A percentile compares a stretch with the other conserved stretches of the same genome.
Evolutionary conservation across 2,113 vertebrate genomes (phyloP).

Genomic region (Ranitomeya variabilis): DNA sequence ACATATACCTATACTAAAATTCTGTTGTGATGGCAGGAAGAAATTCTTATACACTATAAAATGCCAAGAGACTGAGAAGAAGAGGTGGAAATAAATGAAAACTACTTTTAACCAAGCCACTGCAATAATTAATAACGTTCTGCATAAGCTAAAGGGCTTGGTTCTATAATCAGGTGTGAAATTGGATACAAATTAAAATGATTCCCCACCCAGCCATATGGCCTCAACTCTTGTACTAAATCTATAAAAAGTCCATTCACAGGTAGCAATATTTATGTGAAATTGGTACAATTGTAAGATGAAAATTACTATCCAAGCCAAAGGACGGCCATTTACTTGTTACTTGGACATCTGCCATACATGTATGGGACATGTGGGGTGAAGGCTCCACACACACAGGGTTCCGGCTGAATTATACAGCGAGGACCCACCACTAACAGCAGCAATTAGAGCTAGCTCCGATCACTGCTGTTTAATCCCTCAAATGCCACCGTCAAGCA

Average conservation of each 20-base stretch:
- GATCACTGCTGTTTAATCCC: no score
- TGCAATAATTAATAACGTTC: conserved; percentile 14
- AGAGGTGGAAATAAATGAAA: not conserved
- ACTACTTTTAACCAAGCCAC: not conserved
- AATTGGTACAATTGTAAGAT: not conserved
- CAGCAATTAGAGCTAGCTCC: no score
- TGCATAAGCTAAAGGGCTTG: conserved; percentile 19
- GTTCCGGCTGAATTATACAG: no score
- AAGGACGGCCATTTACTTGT: no score
- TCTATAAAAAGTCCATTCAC: not conserved
- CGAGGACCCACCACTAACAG: no score
- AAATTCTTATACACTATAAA: not conserved
- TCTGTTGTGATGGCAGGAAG: not conserved
- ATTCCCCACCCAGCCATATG: not conserved
- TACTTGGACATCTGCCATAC: no score
- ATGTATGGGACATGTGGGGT: no score
- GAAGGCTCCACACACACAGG: no score
- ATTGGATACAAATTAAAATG: not conserved
- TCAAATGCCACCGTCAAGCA: no score
- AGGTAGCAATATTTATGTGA: not conserved
- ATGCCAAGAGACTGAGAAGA: not conserved
- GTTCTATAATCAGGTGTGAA: not conserved
- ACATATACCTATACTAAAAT: not conserved
- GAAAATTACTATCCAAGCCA: not conserved
- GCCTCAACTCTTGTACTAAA: not conserved